phyloP scores from a whole-genome alignment of 1,140 invertebrate genomes.

The Neodiprion lecontei region DNA sequence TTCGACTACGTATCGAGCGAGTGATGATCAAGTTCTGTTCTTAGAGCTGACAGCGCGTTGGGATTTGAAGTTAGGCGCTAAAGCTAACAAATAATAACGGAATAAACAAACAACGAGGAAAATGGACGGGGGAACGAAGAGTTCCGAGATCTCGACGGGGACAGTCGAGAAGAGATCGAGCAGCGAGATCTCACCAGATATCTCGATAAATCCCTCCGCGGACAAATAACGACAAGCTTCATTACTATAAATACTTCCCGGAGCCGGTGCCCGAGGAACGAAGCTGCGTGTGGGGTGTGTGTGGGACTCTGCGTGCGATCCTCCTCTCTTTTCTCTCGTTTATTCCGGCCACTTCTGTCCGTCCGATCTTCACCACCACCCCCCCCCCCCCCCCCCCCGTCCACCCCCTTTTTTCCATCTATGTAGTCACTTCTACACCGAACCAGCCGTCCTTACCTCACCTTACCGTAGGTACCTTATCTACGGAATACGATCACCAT shows the following conservation, averaged over 20 bases:
- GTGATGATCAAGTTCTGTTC: too few species aligned
- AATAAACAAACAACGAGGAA: too few species aligned
- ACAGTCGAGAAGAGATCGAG: constrained; percentile 39
- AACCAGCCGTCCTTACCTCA: too few species aligned
- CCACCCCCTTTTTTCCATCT: constrained; percentile 21
- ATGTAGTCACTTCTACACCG: too few species aligned
- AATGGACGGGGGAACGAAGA: neutral
- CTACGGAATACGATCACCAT: neutral
- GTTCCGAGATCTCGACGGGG: neutral
- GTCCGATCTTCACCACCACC: constrained; percentile 35
- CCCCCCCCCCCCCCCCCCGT: constrained; percentile 33
- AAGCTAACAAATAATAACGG: too few species aligned
- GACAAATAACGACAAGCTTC: constrained; percentile 62
- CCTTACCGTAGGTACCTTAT: neutral
- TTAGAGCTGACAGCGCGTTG: too few species aligned
- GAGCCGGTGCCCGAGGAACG: neutral
- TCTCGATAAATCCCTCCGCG: constrained; percentile 58
- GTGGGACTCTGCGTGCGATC: constrained; percentile 26
- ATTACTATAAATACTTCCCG: constrained; percentile 56
- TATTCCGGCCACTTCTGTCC: constrained; percentile 32
- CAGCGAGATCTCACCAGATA: constrained; percentile 54
- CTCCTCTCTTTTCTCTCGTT: constrained; percentile 28
- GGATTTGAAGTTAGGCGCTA: too few species aligned
- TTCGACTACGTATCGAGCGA: too few species aligned
- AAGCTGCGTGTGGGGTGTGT: constrained; percentile 1